A percentile compares a stretch with the other conserved stretches of the same genome.
phyloP scores from a whole-genome alignment of 30 jellyfish, hydroid and myxozoan genomes.

The Cassiopea andromeda region DNA sequence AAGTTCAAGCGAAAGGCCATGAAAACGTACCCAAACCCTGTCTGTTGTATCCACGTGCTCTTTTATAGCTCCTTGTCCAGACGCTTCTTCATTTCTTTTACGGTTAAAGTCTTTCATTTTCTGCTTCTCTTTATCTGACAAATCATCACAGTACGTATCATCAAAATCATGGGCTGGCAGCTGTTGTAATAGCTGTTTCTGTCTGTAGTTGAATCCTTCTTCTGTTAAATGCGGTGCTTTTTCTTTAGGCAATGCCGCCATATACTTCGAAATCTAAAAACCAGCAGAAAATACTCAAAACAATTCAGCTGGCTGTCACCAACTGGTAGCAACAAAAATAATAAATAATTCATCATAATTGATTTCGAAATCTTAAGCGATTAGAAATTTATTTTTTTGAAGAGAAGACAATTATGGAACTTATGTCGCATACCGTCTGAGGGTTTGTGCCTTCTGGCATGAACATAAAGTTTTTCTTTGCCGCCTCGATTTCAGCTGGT shows the following conservation, averaged over 20 bases:
- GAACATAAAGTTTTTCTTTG: constrained; percentile 81
- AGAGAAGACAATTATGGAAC: background rate
- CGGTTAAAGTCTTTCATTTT: constrained; percentile 83
- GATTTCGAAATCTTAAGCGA: background rate
- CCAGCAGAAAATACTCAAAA: background rate
- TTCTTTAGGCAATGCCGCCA: constrained; percentile 93
- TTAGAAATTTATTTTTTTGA: no score
- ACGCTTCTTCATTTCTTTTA: constrained; percentile 88
- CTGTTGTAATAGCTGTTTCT: constrained; percentile 83
- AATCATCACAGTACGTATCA: constrained; percentile 76
- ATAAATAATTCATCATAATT: background rate
- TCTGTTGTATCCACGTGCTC: constrained; percentile 69
- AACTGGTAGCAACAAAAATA: background rate
- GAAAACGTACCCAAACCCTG: constrained; percentile 80
- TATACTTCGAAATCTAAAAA: constrained; percentile 78
- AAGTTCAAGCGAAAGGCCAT: no score
- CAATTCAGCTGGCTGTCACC: background rate
- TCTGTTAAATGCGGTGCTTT: constrained; percentile 89
- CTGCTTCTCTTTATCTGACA: constrained; percentile 80
- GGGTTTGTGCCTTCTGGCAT: constrained; percentile 87
- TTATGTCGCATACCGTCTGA: constrained; percentile 68
- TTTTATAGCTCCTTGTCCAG: constrained; percentile 96
- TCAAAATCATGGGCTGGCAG: constrained; percentile 96
- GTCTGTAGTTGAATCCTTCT: constrained; percentile 88
- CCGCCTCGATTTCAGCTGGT: constrained; percentile 80